Conservation (phyloP, 37 sponge, comb jelly and placozoan genomes). For the Cliona cf. orientalis region DNA sequence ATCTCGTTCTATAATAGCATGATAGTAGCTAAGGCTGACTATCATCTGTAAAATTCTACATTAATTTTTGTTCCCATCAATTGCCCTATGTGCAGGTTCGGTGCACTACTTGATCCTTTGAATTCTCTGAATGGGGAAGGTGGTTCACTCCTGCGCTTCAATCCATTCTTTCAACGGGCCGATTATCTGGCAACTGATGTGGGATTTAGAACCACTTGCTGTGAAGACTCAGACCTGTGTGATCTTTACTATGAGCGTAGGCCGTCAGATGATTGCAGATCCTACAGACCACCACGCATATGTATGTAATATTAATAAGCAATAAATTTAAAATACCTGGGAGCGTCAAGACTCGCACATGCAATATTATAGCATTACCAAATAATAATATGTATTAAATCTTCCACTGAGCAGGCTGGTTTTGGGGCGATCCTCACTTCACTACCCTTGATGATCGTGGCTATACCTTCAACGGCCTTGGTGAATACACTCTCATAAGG, state of each 20-base stretch:
- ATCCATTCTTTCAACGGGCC: not conserved
- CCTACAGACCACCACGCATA: constrained; percentile 29
- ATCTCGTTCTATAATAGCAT: not conserved
- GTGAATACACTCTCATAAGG: constrained; percentile 54
- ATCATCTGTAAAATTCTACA: no score
- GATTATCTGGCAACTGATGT: constrained; percentile 4
- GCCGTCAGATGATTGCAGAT: constrained; percentile 34
- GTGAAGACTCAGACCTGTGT: constrained; percentile 36
- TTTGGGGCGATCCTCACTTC: constrained; percentile 81
- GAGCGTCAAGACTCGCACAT: no score
- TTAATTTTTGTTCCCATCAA: not conserved
- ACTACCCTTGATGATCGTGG: constrained; percentile 56
- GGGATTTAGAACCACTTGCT: constrained; percentile 40
- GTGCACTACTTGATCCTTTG: no score
- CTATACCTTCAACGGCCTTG: constrained; percentile 87
- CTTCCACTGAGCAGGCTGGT: constrained; percentile 44
- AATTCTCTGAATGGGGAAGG: no score
- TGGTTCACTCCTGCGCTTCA: constrained; percentile 18
- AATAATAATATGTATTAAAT: no score
- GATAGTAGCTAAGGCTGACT: no score
- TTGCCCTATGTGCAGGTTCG: no score
- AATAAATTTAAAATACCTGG: no score
- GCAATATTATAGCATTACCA: no score
- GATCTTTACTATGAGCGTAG: constrained; percentile 40
- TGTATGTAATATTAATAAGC: constrained; percentile 29